These are phyloP conservation scores for Parnassius mnemosyne DNA, from an alignment of 2,888 invertebrate species.

Conservation along the genomic window DNA sequence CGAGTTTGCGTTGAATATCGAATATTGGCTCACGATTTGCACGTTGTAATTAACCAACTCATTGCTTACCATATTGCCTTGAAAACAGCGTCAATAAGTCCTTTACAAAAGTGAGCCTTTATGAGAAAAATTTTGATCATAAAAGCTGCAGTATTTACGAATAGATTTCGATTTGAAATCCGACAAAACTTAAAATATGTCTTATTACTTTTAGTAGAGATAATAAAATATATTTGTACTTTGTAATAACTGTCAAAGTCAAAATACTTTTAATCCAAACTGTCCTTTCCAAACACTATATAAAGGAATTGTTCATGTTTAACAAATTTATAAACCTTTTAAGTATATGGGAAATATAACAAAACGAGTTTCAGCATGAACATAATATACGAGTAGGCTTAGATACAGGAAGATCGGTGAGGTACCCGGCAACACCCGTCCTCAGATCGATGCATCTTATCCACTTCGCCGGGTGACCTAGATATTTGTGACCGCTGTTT, in stretches of 20 bases:
- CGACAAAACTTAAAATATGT: no score
- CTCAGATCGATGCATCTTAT: conserved; percentile 48
- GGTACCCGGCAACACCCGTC: conserved; percentile 22
- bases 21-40: conserved; percentile 24
- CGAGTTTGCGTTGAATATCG: conserved; percentile 21
- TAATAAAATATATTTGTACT: no score
- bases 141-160: no score
- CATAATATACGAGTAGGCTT: conserved; percentile 9
- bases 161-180: no score
- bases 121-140: no score
- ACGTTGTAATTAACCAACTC: conserved; percentile 21
- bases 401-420: conserved; percentile 7
- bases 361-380: conserved; percentile 9
- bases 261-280: no score
- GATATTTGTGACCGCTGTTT: conserved; percentile 33
- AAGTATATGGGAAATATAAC: conserved; percentile 2
- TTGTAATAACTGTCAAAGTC: no score
- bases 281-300: no score
- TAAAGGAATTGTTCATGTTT: no score
- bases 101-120: no score
- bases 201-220: no score
- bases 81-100: background rate
- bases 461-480: conserved; percentile 45
- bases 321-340: background rate
- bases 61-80: conserved; percentile 12